Conservation (phyloP, 2,888 invertebrate genomes). For the Maniola hyperantus region DNA sequence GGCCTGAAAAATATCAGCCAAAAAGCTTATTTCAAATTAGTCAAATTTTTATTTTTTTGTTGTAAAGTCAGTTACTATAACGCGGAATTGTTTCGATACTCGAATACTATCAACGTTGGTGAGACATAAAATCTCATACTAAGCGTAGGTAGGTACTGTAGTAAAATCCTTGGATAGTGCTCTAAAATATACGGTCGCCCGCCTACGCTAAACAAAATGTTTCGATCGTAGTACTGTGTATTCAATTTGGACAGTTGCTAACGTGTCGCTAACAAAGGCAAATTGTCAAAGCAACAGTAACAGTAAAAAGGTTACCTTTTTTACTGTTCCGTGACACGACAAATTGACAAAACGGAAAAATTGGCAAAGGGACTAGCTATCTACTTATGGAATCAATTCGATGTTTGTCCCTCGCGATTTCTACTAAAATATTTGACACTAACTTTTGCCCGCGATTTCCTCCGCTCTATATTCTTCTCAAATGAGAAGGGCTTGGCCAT, state of each 20-base stretch:
- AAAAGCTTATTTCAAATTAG: too few species aligned
- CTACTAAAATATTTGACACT: background rate
- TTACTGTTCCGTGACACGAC: conserved; percentile 3
- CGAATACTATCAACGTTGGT: too few species aligned
- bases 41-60: too few species aligned
- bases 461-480: too few species aligned
- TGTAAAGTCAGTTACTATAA: too few species aligned
- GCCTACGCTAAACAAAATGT: background rate
- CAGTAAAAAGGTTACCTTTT: conserved; percentile 14
- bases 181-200: background rate
- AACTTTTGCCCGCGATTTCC: background rate
- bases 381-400: conserved; percentile 14
- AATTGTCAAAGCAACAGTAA: conserved; percentile 32
- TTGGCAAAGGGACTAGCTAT: conserved; percentile 5
- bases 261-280: conserved; percentile 26
- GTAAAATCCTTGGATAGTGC: background rate
- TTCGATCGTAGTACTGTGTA: background rate
- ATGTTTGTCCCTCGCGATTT: conserved; percentile 7
- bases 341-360: conserved; percentile 16
- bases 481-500: too few species aligned
- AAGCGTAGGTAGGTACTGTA: too few species aligned
- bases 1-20: too few species aligned
- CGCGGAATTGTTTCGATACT: too few species aligned
- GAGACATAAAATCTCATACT: too few species aligned
- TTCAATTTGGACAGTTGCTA: conserved; percentile 32